These are phyloP conservation scores for Cordilura impudica DNA, from an alignment of 2,888 invertebrate genomes.

Conservation along the genomic window DNA sequence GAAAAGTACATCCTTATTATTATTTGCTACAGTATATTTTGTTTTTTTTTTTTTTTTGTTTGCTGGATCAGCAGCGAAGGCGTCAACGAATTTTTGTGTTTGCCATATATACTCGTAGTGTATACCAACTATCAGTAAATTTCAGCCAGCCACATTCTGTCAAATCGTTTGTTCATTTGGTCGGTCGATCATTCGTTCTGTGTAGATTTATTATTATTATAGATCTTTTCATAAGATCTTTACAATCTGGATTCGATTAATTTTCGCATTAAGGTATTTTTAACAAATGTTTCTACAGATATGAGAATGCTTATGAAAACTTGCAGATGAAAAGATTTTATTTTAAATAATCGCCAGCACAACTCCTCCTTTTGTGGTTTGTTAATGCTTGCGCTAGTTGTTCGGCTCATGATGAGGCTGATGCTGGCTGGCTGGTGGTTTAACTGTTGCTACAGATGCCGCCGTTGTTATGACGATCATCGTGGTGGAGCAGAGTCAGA, in stretches of 20 bases:
- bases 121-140: background rate
- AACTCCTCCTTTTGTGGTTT: slow-evolving; percentile 63
- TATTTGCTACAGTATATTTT: background rate
- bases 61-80: slow-evolving; percentile 66
- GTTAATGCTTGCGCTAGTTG: slow-evolving; percentile 55
- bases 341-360: slow-evolving; percentile 54
- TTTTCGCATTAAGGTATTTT: slow-evolving; percentile 74
- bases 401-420: slow-evolving; percentile 24
- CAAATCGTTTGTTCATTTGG: no score
- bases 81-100: slow-evolving; percentile 65
- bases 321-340: slow-evolving; percentile 25
- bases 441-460: slow-evolving; percentile 5
- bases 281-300: slow-evolving; percentile 51
- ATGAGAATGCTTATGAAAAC: slow-evolving; percentile 24
- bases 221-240: slow-evolving; percentile 55
- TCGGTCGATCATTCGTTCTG: background rate
- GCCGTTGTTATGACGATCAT: slow-evolving; percentile 22
- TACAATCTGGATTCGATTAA: slow-evolving; percentile 75
- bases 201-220: slow-evolving; percentile 25
- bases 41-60: background rate
- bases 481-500: slow-evolving; percentile 34
- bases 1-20: background rate
- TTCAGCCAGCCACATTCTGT: no score
- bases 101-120: slow-evolving; percentile 47
- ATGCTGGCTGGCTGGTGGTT: background rate